These are phyloP conservation scores for Palythoa heliodiscus DNA, from an alignment of 92 coral and sea anemone genomes.

Conservation along the genomic window DNA sequence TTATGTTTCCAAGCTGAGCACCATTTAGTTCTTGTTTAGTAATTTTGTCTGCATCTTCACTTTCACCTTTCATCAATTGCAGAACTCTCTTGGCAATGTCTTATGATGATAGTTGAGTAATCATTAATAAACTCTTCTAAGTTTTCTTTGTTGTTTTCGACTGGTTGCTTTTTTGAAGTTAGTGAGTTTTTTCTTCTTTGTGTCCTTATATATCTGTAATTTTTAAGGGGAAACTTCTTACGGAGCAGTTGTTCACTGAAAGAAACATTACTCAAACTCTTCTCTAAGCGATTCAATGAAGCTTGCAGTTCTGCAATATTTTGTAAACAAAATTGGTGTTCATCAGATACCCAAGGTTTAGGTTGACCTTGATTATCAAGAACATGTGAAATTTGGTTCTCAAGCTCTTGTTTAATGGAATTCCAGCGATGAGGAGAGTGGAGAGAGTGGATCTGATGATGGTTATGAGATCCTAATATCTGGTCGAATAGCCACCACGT, in stretches of 20 bases:
- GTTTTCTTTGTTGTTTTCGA: not conserved
- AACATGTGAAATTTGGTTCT: slow-evolving; percentile 23
- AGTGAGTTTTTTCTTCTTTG: slow-evolving; percentile 43
- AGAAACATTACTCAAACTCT: slow-evolving; percentile 20
- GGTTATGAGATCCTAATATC: slow-evolving; percentile 1
- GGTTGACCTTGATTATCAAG: slow-evolving; percentile 36
- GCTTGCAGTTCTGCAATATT: slow-evolving; percentile 13
- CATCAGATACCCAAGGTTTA: slow-evolving; percentile 26
- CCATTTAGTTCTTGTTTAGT: too few relatives aligned
- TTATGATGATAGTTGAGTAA: not conserved
- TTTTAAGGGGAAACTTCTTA: slow-evolving; percentile 27
- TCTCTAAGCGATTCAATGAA: slow-evolving; percentile 14
- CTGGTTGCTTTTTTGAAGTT: slow-evolving; percentile 17
- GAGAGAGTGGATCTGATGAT: not conserved
- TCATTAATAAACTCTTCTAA: not conserved
- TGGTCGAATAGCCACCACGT: not conserved
- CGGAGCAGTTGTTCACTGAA: slow-evolving; percentile 1
- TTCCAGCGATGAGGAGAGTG: slow-evolving; percentile 23
- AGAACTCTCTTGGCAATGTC: too few relatives aligned
- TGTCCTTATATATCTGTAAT: not conserved
- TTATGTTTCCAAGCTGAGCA: too few relatives aligned
- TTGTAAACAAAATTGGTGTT: slow-evolving; percentile 32
- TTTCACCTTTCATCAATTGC: too few relatives aligned
- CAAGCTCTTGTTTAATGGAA: slow-evolving; percentile 23
- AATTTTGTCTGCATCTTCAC: too few relatives aligned